These are phyloP conservation scores for Operophtera brumata DNA, from an alignment of 2,888 invertebrate genomes.

Conservation along the genomic window DNA sequence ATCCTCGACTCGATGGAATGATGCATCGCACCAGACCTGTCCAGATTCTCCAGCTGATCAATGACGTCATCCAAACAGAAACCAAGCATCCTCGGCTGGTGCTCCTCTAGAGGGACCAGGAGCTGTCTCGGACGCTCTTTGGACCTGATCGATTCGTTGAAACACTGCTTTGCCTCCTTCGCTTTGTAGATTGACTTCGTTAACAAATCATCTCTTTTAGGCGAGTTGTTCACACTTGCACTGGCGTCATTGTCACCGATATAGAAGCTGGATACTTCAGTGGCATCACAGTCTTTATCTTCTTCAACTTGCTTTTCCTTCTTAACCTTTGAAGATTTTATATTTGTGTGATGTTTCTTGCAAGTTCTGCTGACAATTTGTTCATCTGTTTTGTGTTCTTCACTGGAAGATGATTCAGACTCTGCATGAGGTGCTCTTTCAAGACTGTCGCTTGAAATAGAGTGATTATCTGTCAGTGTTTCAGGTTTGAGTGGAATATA, in stretches of 20 bases:
- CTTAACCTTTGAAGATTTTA: conserved; percentile 59
- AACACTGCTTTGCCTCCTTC: conserved; percentile 64
- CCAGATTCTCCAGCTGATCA: conserved; percentile 47
- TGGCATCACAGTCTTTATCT: conserved; percentile 62
- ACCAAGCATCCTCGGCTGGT: conserved; percentile 42
- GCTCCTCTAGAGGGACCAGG: conserved; percentile 50
- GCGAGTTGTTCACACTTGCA: conserved; percentile 23
- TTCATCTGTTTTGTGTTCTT: conserved; percentile 44
- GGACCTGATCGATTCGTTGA: conserved; percentile 62
- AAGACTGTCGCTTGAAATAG: conserved; percentile 39
- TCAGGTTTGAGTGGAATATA: conserved; percentile 58
- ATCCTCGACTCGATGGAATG: conserved; percentile 58
- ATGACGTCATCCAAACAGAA: conserved; percentile 50
- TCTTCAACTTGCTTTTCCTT: conserved; percentile 54
- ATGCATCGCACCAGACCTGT: conserved; percentile 65
- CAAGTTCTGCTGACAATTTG: conserved; percentile 44
- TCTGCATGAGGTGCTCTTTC: conserved; percentile 44
- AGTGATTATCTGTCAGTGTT: conserved; percentile 25
- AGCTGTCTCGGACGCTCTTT: conserved; percentile 52
- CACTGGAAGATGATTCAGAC: conserved; percentile 46
- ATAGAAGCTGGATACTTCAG: conserved; percentile 57
- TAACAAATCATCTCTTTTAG: conserved; percentile 17
- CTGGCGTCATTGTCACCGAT: conserved; percentile 52
- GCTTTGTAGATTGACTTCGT: conserved; percentile 37
- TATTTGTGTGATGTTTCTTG: conserved; percentile 70